Conservation (phyloP, 2,797 vertebrate genomes). For the Gallinago solitaria region DNA sequence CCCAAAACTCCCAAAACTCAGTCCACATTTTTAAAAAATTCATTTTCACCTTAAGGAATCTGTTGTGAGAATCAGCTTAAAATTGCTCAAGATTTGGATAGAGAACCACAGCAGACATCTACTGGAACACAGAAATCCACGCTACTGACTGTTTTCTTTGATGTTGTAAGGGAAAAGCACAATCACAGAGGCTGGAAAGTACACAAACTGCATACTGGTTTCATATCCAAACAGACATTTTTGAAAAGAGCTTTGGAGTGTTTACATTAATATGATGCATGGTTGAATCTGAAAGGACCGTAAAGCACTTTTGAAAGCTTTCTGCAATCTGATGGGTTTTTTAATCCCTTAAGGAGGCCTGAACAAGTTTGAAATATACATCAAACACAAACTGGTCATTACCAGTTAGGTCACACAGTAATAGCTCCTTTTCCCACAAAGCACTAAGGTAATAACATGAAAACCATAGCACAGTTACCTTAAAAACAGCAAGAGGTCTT, state of each 20-base stretch:
- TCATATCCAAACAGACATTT: background rate
- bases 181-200: background rate
- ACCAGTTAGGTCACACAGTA: background rate
- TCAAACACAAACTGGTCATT: background rate
- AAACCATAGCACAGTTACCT: constrained; percentile 4
- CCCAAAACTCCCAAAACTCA: background rate
- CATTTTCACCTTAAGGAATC: background rate
- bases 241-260: background rate
- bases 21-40: background rate
- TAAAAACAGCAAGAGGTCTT: constrained; percentile 66
- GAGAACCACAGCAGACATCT: background rate
- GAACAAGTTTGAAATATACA: background rate
- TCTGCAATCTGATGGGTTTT: background rate
- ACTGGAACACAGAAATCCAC: background rate
- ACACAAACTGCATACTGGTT: background rate
- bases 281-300: background rate
- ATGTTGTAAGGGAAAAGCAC: background rate
- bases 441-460: fast-evolving
- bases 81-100: background rate
- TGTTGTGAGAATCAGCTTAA: background rate
- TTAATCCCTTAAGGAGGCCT: background rate
- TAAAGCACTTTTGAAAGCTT: background rate
- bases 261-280: background rate
- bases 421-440: background rate
- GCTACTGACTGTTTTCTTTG: background rate